Evolutionary conservation across 2,797 vertebrate species (phyloP), one percentile per base, ranked within the genome.

Genomic region (Meriones psammophilus): DNA sequence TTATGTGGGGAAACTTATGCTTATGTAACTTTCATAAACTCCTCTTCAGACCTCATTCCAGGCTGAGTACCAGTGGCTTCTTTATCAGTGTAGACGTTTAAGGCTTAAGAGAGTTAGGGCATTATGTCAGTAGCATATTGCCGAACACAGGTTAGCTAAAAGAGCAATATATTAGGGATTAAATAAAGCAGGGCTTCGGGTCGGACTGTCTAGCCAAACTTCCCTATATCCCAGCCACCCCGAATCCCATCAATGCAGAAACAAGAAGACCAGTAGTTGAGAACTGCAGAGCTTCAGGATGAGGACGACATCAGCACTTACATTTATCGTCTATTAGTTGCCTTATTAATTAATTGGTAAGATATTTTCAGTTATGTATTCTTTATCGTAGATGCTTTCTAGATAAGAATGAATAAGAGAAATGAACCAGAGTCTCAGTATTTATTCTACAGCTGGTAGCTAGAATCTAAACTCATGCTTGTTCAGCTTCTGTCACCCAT

Each of bases 1-100:
- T 76, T 69, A 56, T 0, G 3, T 84, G n/a, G 58, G 77, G 54
- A 64, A n/a, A 95, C 84, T 79, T 26, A 50, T n/a, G n/a, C 84
- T 79, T 26, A 50, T n/a, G n/a, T n/a, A 60, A 71, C 74, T 95
- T 94, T 88, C 42, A 81, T 36, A 89, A 74, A 88, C n/a, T 58
- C n/a, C 20, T 94, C 60, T 24, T 92, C 39, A 39, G 88, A 26
- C 17, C 26, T 81, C 17, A 10, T n/a, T 78, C 39, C 28, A 73
- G 33, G 30, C 3, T 84, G 9, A 46, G 93, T 33, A 42, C 91
- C 33, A 22, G 36, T n/a, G 69, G 54, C 54, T 94, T 96, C 56
- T 84, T 74, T 83, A 69, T 42, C 22, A 13, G 50, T 5, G 39
- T 73, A 56, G 18, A 39, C 54, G 87, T 92, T 89, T 87, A 89